phyloP scores from a whole-genome alignment of 2,113 vertebrate species.

The Cercopithecus mona region DNA sequence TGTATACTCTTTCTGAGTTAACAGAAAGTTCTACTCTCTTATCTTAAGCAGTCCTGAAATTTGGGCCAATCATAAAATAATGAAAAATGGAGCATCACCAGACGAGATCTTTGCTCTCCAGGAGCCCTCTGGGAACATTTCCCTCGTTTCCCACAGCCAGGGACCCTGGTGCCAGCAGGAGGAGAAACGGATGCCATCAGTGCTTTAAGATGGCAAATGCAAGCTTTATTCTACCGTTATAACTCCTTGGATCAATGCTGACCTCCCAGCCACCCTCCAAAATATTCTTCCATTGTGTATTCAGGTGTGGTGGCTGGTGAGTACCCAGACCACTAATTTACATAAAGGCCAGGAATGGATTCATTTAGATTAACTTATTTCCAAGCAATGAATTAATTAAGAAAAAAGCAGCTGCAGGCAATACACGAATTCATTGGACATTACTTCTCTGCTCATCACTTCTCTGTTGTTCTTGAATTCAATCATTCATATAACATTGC shows the following conservation, averaged over 20 bases:
- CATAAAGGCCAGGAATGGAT: not conserved
- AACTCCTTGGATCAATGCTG: not conserved
- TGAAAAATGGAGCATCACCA: not conserved
- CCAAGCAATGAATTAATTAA: not conserved
- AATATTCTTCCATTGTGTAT: not conserved
- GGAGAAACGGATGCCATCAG: not conserved
- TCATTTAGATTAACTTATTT: slow-evolving; percentile 12
- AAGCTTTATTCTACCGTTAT: not conserved
- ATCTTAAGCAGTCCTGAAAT: not conserved
- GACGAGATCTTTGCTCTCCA: not conserved
- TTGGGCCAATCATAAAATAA: not conserved
- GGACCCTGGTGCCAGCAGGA: not conserved
- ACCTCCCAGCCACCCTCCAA: not conserved
- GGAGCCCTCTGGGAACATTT: not conserved
- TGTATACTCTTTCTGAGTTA: not conserved
- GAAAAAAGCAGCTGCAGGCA: not conserved
- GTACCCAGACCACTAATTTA: not conserved
- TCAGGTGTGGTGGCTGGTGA: not conserved
- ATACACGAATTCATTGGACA: not conserved
- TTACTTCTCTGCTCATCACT: not conserved
- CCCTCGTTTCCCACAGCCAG: not conserved
- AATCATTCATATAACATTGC: not conserved
- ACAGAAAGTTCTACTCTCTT: not conserved
- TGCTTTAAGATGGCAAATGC: not conserved
- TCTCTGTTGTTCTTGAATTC: not conserved